These are phyloP conservation scores for Orchesella cincta DNA, from an alignment of 1,140 invertebrate genomes.

Conservation along the genomic window DNA sequence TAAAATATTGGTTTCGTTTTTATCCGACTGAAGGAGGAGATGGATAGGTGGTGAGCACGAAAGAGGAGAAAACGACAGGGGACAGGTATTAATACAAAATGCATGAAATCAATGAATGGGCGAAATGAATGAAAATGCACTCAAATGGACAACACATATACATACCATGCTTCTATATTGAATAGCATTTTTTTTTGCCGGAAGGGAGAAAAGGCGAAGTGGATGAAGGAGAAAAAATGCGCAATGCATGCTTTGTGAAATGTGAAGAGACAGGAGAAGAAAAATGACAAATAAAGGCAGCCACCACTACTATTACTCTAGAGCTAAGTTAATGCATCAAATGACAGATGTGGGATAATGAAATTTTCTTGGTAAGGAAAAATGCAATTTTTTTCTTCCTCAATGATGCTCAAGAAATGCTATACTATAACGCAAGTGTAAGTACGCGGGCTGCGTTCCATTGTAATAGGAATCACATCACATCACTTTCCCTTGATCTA, in stretches of 20 bases:
- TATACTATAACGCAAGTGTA: too few relatives aligned
- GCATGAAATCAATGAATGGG: background rate
- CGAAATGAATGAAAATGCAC: background rate
- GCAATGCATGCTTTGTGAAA: background rate
- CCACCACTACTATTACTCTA: background rate
- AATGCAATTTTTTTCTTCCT: slow-evolving; percentile 22
- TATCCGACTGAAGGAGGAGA: background rate
- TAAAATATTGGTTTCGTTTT: background rate
- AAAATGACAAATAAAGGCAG: background rate
- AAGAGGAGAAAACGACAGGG: slow-evolving; percentile 19
- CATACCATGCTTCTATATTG: background rate
- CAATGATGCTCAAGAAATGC: background rate
- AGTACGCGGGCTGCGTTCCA: background rate
- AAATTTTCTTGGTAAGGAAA: slow-evolving; percentile 3
- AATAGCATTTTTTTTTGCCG: background rate
- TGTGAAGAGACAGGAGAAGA: background rate
- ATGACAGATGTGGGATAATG: slow-evolving; percentile 17
- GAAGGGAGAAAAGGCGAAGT: background rate
- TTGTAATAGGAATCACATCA: background rate
- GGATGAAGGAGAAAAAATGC: background rate
- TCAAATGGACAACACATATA: background rate
- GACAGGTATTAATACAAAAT: background rate
- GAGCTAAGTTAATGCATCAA: background rate
- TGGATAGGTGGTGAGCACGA: slow-evolving; percentile 21
- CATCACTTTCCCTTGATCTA: background rate